Evolutionary conservation across 2,888 invertebrate species (phyloP), one percentile per base, ranked within the genome.

Genomic region (Lycophotia porphyrea): DNA sequence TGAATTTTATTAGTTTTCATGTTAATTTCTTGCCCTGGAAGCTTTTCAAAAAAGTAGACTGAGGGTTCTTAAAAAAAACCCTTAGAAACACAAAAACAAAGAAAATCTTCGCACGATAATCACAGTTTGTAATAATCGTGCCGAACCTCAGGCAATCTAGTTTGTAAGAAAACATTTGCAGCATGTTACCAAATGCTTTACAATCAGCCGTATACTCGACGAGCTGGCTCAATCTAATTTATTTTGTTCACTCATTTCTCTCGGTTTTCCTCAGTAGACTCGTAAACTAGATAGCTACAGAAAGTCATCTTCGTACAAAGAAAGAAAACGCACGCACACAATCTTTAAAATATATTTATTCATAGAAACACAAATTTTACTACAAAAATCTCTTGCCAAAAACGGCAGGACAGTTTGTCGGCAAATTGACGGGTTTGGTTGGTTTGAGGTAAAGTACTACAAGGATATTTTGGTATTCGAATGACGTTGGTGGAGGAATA

Each of bases 211-310:
- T 47, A 65, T 47, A 49, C 63, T 39, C 39, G 36, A 36, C 61
- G 65, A 60, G 42, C 60, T 21, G 18, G 52, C 55, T 27, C 76
- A 84, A 76, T 84, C 71, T 80, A 76, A 60, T 86, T 76, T 80
- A 84, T 74, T 86, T 71, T 60, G 64, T 73, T 76, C 65, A 67
- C 68, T 76, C 84, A 76, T 79, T 83, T 63, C 52, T 73, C 65
- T 60, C 63, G 58, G 39, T 44, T 61, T 55, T 68, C 49, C 61
- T 74, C 58, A 47, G 58, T 15, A 27, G 58, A 61, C 5, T 15
- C 24, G 36, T 36, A n/a, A 36, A 74, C 21, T 7, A 60, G 2
- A 27, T 49, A 15, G 15, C 1, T 61, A 11, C 75, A 76, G 60
- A 74, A 76, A 49, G 15, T 42, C 8, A 1, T 18, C 1, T 61